Conservation (phyloP, 1,140 invertebrate genomes). For the Helicoverpa armigera region DNA sequence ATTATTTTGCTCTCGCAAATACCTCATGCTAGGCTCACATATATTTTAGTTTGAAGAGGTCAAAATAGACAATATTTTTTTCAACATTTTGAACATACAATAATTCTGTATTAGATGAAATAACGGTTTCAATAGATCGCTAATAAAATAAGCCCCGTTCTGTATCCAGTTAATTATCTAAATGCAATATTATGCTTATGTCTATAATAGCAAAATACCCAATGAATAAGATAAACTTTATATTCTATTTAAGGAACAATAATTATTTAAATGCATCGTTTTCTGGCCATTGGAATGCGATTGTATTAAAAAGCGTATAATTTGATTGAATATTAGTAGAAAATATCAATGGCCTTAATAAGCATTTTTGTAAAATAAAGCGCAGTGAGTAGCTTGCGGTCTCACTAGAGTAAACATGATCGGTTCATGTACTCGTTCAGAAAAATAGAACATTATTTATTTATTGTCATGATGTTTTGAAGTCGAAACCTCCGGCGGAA, state of each 20-base stretch:
- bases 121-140: background rate
- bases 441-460: constrained; percentile 75
- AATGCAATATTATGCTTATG: constrained; percentile 71
- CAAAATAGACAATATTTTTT: too few relatives aligned
- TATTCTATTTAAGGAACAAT: constrained; percentile 67
- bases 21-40: too few relatives aligned
- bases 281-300: constrained; percentile 60
- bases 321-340: constrained; percentile 44
- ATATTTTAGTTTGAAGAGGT: too few relatives aligned
- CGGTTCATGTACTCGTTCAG: constrained; percentile 57
- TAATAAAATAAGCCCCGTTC: constrained; percentile 23
- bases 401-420: background rate
- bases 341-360: constrained; percentile 8
- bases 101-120: background rate
- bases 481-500: constrained; percentile 51
- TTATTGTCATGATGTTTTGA: constrained; percentile 83
- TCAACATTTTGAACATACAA: too few relatives aligned
- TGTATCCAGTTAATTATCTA: constrained; percentile 50
- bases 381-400: background rate
- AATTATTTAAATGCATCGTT: constrained; percentile 74
- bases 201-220: constrained; percentile 69
- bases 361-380: constrained; percentile 44
- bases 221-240: constrained; percentile 62
- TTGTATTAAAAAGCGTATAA: constrained; percentile 49
- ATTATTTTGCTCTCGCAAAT: too few relatives aligned